Base-by-base conservation (phyloP, 2,888 invertebrate genomes). In the Kryphioiulus occultus region DNA sequence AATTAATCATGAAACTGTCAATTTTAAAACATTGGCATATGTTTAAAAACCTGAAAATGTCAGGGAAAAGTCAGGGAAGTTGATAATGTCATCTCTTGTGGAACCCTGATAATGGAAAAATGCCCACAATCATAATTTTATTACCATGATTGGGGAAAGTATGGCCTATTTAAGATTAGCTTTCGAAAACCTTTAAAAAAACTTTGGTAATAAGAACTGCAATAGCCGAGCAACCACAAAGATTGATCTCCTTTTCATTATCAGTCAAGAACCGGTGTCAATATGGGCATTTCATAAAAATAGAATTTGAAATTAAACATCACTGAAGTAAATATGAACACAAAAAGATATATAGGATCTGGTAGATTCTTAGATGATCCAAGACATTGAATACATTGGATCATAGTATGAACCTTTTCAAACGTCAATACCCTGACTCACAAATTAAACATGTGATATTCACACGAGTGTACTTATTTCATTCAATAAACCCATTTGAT, bases 251-350 rank as follows among this genome's bases (percentile, higher is more conserved):
- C 26, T 26, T 26, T 9, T 12, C 26, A 68, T 68, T 68, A 68
- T 68, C 68, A 68, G 68, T 68, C 68, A 68, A 26, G 26, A 68
- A 9, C 68, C 68, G 68, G 26, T 68, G 26, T 22, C 68, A 68
- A 68, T 68, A 26, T 68, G n/a, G 26, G 68, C 26, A 68, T 26
- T 68, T 68, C 68, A 68, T 68, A 68, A 68, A 68, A 68, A 68
- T 26, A 15, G 26, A 26, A 26, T 68, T 68, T 68, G 68, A 68
- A 68, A 68, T 68, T 26, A 26, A 26, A 26, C 68, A 68, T 10
- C n/a, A 59, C 22, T n/a, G n/a, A 59, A 59, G n/a, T 17, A 59
- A 59, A 59, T 59, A 59, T n/a, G 22, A 68, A 68, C 15, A 26
- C 10, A 22, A 59, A 59, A 7, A 12, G 68, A 26, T 26, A 10